Conservation (phyloP, 2,797 vertebrate genomes). For the Chrysolophus pictus region DNA sequence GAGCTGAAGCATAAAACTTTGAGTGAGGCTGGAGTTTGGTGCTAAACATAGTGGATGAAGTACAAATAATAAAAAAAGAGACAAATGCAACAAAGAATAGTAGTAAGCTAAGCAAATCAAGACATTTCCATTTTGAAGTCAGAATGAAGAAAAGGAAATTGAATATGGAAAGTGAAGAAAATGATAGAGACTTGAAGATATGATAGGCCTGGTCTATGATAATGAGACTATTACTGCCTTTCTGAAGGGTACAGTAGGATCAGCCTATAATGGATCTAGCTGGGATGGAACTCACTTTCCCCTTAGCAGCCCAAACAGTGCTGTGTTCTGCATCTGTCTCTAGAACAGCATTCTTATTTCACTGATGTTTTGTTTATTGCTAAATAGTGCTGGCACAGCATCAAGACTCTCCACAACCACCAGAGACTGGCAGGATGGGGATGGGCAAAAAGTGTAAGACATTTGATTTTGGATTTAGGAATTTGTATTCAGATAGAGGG, state of each 20-base stretch:
- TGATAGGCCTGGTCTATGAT: background rate
- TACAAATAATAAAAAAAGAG: background rate
- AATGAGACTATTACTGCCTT: background rate
- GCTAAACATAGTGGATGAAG: background rate
- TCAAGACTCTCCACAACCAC: background rate
- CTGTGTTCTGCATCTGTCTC: background rate
- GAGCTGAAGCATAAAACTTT: background rate
- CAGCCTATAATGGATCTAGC: fast-evolving
- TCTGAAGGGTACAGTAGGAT: background rate
- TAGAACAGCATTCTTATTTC: background rate
- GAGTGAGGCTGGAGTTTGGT: background rate
- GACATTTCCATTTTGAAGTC: background rate
- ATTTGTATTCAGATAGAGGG: background rate
- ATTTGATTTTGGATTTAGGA: fast-evolving
- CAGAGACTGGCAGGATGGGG: background rate
- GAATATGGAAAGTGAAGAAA: background rate
- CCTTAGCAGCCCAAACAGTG: no score
- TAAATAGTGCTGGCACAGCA: background rate
- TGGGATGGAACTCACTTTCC: background rate
- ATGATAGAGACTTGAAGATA: background rate
- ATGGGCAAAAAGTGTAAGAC: background rate
- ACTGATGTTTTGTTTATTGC: background rate
- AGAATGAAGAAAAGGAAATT: background rate
- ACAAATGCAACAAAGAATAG: background rate
- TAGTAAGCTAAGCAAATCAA: background rate